Base-by-base conservation (phyloP, 2,888 invertebrate genomes). In the Hydriomena furcata region DNA sequence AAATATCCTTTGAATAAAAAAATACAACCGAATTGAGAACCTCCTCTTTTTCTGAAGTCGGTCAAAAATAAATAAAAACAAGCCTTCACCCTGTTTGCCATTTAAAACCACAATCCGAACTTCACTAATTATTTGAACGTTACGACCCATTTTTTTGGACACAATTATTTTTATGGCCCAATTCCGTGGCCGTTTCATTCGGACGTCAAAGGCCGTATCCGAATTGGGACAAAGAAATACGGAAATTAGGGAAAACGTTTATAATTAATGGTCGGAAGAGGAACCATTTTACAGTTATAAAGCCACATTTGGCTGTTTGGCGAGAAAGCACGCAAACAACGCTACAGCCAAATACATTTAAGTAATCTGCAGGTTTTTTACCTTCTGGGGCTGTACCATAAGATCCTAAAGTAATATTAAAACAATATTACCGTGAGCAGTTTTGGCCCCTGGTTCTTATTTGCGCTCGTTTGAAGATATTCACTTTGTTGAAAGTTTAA, bases 191-290 rank as follows among this genome's bases (percentile, higher is more conserved):
- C 38, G 44, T 17, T 31, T 34, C 36, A 20, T 42, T 43, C 6
- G 32, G 30, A 38, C 53, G 45, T 49, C 49, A 50, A 36, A 55
- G 44, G 27, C n/a, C n/a, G 38, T 38, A 20, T 36, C 38, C 38
- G 38, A 30, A 12, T 5, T 10, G 17, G 52, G 28, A 52, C 52
- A 47, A 51, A 57, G 52, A 42, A 42, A 23, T 13, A 30, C 53
- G 13, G 30, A 55, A 34, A 36, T 53, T 28, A 28, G 46, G 46
- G 40, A 36, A 42, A 34, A 49, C 49, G 55, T 55, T 21, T 47
- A 55, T 60, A 58, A 58, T 55, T 49, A 49, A 60, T 49, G 40
- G 37, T 37, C 44, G 46, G 52, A 47, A 47, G 40, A 34, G 52
- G 47, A 48, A 43, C 47, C 34, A 37, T 53, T 44, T 34, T 21